Percentiles rank a stretch among this genome's conserved stretches.
Evolutionary conservation across 1,140 invertebrate genomes (phyloP).

Genomic region (Oryctes rhinoceros): DNA sequence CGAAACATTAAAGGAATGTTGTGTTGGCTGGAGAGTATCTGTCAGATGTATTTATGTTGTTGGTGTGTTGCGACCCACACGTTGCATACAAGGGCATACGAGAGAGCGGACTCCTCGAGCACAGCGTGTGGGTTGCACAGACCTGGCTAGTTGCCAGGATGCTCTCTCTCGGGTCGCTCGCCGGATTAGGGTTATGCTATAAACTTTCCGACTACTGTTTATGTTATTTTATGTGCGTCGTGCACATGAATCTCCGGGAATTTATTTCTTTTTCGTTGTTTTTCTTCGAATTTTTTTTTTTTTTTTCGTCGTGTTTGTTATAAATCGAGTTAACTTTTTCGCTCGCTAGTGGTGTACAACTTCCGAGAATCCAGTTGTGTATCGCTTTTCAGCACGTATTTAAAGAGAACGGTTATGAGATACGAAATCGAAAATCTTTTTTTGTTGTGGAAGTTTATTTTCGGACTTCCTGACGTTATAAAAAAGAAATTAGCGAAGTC

Average conservation of each 20-base stretch:
- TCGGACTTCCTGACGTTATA: neutral
- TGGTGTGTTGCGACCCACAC: constrained; percentile 43
- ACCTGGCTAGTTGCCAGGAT: constrained; percentile 38
- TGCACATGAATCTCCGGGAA: constrained; percentile 34
- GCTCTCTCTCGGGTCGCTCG: constrained; percentile 25
- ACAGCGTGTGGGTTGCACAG: constrained; percentile 44
- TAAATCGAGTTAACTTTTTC: constrained; percentile 34
- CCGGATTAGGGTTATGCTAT: constrained; percentile 39
- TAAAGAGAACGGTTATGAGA: neutral
- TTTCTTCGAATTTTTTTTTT: constrained; percentile 18
- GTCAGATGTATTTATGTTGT: constrained; percentile 46
- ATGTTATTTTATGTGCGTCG: constrained; percentile 38
- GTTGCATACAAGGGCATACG: constrained; percentile 45
- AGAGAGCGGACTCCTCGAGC: constrained; percentile 17
- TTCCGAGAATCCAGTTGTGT: constrained; percentile 35
- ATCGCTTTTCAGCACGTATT: constrained; percentile 25
- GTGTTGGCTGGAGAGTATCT: constrained; percentile 45
- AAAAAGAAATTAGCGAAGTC: neutral
- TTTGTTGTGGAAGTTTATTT: neutral
- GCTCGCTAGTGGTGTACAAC: neutral
- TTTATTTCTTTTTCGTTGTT: constrained; percentile 39
- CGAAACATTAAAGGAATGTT: constrained; percentile 42
- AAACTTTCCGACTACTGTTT: constrained; percentile 39
- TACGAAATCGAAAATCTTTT: neutral
- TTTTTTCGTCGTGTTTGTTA: constrained; percentile 31